Evolutionary conservation across 2,888 invertebrate species (phyloP).

Genomic region (Bibio marci): DNA sequence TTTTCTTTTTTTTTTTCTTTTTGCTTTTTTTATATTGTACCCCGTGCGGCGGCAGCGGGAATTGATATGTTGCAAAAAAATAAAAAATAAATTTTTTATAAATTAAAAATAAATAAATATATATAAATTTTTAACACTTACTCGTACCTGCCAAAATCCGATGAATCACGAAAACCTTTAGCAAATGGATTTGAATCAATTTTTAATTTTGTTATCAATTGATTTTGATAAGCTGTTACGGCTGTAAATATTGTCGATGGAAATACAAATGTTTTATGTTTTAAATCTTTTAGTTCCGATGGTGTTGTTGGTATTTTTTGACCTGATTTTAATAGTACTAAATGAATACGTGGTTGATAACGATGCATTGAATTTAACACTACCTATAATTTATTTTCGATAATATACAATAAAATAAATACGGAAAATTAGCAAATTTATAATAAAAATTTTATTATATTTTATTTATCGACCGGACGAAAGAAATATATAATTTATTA

Average conservation of each 20-base stretch:
- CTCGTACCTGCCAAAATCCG: slow-evolving; percentile 74
- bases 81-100: too few species aligned
- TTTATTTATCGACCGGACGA: too few species aligned
- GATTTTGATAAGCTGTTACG: slow-evolving; percentile 98
- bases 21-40: too few species aligned
- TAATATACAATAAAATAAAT: slow-evolving; percentile 13
- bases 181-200: slow-evolving; percentile 99
- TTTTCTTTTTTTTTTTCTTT: too few species aligned
- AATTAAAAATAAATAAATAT: too few species aligned
- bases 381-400: slow-evolving; percentile 60
- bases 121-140: too few species aligned
- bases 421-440: too few species aligned
- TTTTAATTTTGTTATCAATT: slow-evolving; percentile 95
- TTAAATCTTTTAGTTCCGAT: slow-evolving; percentile 77
- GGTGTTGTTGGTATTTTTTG: slow-evolving; percentile 53
- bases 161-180: slow-evolving; percentile 94
- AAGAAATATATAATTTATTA: too few species aligned
- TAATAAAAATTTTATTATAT: too few species aligned
- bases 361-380: slow-evolving; percentile 99
- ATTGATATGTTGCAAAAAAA: too few species aligned
- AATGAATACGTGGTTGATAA: slow-evolving; percentile 94
- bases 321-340: slow-evolving; percentile 75
- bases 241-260: slow-evolving; percentile 98
- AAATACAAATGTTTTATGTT: slow-evolving; percentile 91
- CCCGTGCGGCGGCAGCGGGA: too few species aligned